Evolutionary conservation across 2,888 invertebrate species (phyloP).

Genomic region (Scaptomyza caliginosa): DNA sequence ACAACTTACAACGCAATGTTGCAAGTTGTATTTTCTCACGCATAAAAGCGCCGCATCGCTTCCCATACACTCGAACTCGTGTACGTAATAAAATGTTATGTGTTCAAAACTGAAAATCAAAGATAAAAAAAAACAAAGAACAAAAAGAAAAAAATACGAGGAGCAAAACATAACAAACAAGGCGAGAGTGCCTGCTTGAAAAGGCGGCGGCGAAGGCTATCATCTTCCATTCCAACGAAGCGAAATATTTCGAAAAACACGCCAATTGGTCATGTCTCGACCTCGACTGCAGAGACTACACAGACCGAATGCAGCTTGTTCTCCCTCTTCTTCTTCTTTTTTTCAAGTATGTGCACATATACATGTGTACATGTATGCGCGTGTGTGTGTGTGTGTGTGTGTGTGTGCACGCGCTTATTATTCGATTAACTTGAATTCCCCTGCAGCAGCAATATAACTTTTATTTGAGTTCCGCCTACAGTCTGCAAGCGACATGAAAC

Average conservation of each 20-base stretch:
- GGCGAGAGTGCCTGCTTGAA: slow-evolving; percentile 23
- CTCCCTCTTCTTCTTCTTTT: too few relatives aligned
- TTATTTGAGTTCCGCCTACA: slow-evolving; percentile 76
- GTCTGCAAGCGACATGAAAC: slow-evolving; percentile 33
- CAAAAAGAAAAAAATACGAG: slow-evolving; percentile 47
- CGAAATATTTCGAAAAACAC: slow-evolving; percentile 71
- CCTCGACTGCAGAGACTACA: slow-evolving; percentile 41
- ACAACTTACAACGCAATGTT: slow-evolving; percentile 11
- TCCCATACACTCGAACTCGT: too few relatives aligned
- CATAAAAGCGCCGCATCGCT: slow-evolving; percentile 59
- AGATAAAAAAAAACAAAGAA: slow-evolving; percentile 43
- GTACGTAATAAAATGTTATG: slow-evolving; percentile 56
- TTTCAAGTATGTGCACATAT: slow-evolving; percentile 7
- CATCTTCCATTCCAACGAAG: slow-evolving; percentile 70
- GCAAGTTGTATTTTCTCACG: slow-evolving; percentile 62
- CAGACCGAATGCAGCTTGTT: slow-evolving; percentile 15
- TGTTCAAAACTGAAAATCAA: slow-evolving; percentile 31
- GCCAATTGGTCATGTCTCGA: slow-evolving; percentile 77
- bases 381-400: slow-evolving; percentile 20
- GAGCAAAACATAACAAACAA: slow-evolving; percentile 58
- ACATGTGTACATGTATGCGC: slow-evolving; percentile 29
- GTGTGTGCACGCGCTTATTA: slow-evolving; percentile 63
- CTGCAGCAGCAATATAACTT: slow-evolving; percentile 80
- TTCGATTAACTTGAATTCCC: slow-evolving; percentile 76
- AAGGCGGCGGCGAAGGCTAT: slow-evolving; percentile 54